phyloP scores from a whole-genome alignment of 2,113 vertebrate genomes.

The Phylloscopus trochilus region DNA sequence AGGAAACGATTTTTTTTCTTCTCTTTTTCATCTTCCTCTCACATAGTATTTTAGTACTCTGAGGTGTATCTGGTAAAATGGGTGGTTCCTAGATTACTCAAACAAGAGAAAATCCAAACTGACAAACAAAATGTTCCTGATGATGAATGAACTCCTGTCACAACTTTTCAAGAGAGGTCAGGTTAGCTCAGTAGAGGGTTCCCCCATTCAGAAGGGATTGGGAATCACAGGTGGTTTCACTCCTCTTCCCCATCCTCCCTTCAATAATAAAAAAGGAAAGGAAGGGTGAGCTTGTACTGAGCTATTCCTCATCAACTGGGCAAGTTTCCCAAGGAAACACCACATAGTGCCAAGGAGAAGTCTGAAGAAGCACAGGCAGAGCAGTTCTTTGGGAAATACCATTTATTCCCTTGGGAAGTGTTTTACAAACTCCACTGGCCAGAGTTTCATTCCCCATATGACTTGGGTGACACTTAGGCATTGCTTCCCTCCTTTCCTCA shows the following conservation, averaged over 20 bases:
- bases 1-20: neutral
- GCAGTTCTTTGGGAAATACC: neutral
- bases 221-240: neutral
- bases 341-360: neutral
- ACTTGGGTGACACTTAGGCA: too few relatives aligned
- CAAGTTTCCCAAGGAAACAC: neutral
- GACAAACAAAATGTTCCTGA: neutral
- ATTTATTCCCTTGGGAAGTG: neutral
- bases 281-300: fast-evolving
- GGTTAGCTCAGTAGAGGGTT: neutral
- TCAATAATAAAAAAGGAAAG: neutral
- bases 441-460: neutral
- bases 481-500: neutral
- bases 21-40: neutral
- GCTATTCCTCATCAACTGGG: neutral
- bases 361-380: neutral
- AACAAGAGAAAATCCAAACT: neutral
- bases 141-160: neutral
- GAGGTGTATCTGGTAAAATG: neutral
- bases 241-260: neutral
- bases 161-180: neutral
- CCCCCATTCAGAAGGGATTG: neutral
- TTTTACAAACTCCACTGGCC: neutral
- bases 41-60: fast-evolving
- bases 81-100: neutral